Percentiles rank a stretch among this genome's conserved stretches.
phyloP scores from a whole-genome alignment of 2,113 vertebrate species.

The Sitta europaea region DNA sequence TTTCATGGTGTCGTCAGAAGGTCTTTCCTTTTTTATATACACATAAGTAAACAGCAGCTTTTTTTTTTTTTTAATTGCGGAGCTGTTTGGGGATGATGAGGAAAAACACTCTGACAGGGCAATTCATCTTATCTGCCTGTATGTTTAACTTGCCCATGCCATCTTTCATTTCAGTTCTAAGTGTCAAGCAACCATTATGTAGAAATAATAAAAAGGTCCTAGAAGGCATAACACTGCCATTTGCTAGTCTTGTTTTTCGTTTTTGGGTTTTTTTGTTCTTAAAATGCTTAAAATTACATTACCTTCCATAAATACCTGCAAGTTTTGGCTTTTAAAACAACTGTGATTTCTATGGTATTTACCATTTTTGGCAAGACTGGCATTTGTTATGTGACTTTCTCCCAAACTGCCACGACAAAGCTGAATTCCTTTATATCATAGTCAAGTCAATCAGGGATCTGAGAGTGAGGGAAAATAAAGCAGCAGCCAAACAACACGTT shows the following conservation, averaged over 20 bases:
- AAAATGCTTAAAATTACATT: not conserved
- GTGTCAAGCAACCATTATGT: conserved; percentile 4
- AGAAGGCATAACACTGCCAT: not conserved
- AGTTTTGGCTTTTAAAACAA: not conserved
- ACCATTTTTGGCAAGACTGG: rapidly evolving
- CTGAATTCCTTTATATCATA: not conserved
- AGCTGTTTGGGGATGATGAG: conserved; percentile 8
- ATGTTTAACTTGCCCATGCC: conserved; percentile 15
- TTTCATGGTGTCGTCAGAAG: not conserved
- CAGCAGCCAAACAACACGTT: not conserved
- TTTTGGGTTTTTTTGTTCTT: not conserved
- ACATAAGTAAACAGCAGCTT: not conserved
- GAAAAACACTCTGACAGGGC: not conserved
- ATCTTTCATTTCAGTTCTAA: conserved; percentile 28
- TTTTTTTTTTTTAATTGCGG: not conserved
- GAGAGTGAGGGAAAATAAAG: not conserved
- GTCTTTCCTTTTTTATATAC: not conserved
- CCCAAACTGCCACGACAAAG: not conserved
- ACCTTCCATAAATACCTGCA: not conserved
- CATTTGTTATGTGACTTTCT: not conserved
- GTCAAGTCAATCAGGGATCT: not conserved
- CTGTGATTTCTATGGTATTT: not conserved
- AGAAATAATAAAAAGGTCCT: conserved; percentile 5
- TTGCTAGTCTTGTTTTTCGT: not conserved
- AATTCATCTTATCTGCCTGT: conserved; percentile 44